These are phyloP conservation scores for Eclectus roratus DNA, from an alignment of 2,113 vertebrate genomes.

Conservation along the genomic window DNA sequence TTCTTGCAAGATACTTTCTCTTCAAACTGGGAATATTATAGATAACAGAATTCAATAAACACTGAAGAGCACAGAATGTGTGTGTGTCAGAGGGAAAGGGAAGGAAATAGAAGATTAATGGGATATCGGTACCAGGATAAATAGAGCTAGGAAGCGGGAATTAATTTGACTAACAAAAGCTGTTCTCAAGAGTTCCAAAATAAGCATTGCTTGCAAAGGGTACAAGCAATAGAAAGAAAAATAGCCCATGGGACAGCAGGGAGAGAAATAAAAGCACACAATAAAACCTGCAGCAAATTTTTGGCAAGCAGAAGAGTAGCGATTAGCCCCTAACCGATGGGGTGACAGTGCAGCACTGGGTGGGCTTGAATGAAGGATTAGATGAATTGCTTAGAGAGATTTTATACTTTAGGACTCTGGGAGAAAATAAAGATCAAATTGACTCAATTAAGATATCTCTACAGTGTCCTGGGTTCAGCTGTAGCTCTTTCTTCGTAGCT, in stretches of 20 bases:
- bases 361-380: background rate
- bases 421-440: background rate
- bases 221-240: conserved; percentile 23
- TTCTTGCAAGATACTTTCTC: background rate
- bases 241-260: background rate
- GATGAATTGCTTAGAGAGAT: background rate
- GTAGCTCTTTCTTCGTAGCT: too few relatives aligned
- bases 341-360: background rate
- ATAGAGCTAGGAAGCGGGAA: background rate
- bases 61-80: background rate
- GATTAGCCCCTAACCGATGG: background rate
- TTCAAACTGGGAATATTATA: background rate
- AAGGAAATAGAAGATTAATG: background rate
- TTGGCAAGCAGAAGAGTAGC: background rate
- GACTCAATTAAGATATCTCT: background rate
- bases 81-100: background rate
- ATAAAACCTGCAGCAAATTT: background rate
- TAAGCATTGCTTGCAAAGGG: conserved; percentile 8
- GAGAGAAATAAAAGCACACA: background rate
- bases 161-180: conserved; percentile 19
- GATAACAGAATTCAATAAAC: background rate
- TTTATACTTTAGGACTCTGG: background rate
- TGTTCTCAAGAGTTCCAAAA: background rate
- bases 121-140: background rate
- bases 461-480: background rate